A percentile compares a stretch with the other conserved stretches of the same genome.
These are phyloP conservation scores for Apamea monoglypha DNA, from an alignment of 2,888 invertebrate species.

Conservation along the genomic window DNA sequence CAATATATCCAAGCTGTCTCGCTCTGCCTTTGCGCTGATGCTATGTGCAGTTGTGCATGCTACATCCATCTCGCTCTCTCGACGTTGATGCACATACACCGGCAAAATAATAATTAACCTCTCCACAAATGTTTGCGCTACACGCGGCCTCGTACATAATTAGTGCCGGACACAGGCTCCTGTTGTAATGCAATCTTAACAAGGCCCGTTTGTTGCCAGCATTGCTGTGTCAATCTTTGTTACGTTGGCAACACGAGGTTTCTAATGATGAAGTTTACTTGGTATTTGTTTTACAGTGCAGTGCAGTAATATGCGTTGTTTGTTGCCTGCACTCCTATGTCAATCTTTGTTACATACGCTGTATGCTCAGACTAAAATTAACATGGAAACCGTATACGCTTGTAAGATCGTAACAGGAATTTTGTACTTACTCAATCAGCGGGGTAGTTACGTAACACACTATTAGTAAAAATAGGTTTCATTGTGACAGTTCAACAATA, in stretches of 20 bases:
- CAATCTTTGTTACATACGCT: conserved; percentile 33
- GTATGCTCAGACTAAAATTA: not conserved
- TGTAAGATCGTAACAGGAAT: not conserved
- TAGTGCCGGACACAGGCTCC: conserved; percentile 36
- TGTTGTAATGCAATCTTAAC: conserved; percentile 40
- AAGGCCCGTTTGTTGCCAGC: conserved; percentile 37
- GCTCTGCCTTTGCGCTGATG: not conserved
- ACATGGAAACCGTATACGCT: not conserved
- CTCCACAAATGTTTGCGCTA: conserved; percentile 11
- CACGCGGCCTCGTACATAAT: conserved; percentile 45
- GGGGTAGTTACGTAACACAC: not conserved
- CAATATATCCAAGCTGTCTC: not conserved
- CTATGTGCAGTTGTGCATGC: not conserved
- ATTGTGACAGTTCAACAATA: not conserved
- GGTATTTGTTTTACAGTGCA: conserved; percentile 29
- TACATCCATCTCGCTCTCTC: not conserved
- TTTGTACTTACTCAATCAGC: not conserved
- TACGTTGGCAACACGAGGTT: conserved; percentile 42
- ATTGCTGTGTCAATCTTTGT: conserved; percentile 57
- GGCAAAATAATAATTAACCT: conserved; percentile 52
- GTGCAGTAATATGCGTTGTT: conserved; percentile 17
- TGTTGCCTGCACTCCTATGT: conserved; percentile 18
- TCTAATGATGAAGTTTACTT: conserved; percentile 51
- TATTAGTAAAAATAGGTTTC: not conserved
- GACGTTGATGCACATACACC: conserved; percentile 7